Percentiles rank a stretch among this genome's conserved stretches.
phyloP scores from a whole-genome alignment of 2,113 vertebrate genomes.

The Arvicanthis niloticus region DNA sequence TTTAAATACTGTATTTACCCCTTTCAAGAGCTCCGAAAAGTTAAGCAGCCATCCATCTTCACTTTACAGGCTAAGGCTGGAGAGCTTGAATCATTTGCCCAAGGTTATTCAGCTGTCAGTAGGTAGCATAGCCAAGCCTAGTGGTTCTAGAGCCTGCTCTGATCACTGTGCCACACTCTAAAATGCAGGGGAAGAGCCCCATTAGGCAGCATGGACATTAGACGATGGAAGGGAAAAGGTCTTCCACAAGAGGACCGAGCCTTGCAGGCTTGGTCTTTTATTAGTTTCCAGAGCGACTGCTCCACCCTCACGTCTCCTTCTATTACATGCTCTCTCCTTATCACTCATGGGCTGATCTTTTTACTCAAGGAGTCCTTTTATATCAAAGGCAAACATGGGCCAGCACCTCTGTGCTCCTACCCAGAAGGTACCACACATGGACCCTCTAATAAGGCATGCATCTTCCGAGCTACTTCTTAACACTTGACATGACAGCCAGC shows the following conservation, averaged over 20 bases:
- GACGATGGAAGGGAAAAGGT: background rate
- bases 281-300: background rate
- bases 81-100: background rate
- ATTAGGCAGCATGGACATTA: background rate
- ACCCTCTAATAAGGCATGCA: background rate
- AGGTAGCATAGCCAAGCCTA: background rate
- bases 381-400: background rate
- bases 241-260: background rate
- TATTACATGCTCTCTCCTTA: background rate
- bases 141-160: background rate
- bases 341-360: background rate
- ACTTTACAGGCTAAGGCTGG: constrained; percentile 26
- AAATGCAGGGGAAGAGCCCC: background rate
- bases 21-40: background rate
- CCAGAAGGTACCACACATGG: background rate
- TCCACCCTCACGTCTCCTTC: background rate
- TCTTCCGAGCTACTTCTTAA: background rate
- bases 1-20: background rate
- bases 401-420: background rate
- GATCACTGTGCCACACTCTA: background rate
- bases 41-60: background rate
- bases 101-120: background rate
- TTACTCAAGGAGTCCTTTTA: background rate
- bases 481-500: background rate
- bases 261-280: background rate